These are phyloP conservation scores for Coronaproctus castanopsis DNA, from an alignment of 2,888 invertebrate species.

Conservation along the genomic window DNA sequence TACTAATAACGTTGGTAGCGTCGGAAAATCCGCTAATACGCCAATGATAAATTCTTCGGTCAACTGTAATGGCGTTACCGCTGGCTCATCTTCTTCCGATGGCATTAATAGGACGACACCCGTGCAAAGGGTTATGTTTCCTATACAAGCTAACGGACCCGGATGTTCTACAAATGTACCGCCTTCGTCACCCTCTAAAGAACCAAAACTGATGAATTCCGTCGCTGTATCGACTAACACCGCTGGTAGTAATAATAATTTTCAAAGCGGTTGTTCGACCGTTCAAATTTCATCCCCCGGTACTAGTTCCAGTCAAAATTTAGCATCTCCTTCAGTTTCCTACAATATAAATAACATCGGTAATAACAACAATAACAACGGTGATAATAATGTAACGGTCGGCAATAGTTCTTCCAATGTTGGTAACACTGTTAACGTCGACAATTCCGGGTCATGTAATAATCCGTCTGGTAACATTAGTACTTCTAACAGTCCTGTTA, in stretches of 20 bases:
- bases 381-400: neutral
- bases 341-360: too few relatives aligned
- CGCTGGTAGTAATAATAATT: neutral
- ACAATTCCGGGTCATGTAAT: too few relatives aligned
- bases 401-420: neutral
- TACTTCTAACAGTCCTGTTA: neutral
- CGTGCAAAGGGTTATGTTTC: conserved; percentile 29
- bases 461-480: too few relatives aligned
- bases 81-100: conserved; percentile 20
- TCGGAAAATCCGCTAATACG: neutral
- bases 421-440: neutral
- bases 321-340: neutral
- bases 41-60: conserved; percentile 20
- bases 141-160: conserved; percentile 25
- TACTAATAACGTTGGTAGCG: conserved; percentile 14
- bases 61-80: conserved; percentile 9
- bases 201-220: neutral
- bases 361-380: neutral
- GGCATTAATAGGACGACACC: conserved; percentile 18
- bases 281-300: neutral
- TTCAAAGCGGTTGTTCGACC: too few relatives aligned
- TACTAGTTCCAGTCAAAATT: neutral
- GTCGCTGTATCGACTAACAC: neutral
- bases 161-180: conserved; percentile 13
- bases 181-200: conserved; percentile 9